Conservation (phyloP, 2,888 invertebrate genomes). For the Volucella inanis region DNA sequence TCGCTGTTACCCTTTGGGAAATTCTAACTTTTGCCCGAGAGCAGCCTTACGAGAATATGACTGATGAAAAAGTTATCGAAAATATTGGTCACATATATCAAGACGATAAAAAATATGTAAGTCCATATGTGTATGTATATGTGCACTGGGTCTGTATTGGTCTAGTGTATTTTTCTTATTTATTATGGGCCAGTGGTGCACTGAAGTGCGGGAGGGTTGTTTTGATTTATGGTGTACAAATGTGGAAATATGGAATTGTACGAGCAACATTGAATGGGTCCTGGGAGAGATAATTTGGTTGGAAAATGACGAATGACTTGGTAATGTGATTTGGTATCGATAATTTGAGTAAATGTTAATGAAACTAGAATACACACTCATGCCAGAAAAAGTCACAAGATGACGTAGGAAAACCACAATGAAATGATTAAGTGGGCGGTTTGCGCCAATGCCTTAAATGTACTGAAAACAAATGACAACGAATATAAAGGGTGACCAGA, state of each 20-base stretch:
- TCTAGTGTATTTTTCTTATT: conserved; percentile 24
- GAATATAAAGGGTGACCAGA: no score
- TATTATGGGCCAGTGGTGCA: conserved; percentile 15
- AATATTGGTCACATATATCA: conserved; percentile 92
- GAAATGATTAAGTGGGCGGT: no score
- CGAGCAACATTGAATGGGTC: conserved; percentile 36
- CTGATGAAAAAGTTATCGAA: conserved; percentile 92
- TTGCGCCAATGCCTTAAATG: no score
- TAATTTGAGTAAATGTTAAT: conserved; percentile 31
- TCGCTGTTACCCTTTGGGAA: conserved; percentile 94
- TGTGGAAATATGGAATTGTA: conserved; percentile 36
- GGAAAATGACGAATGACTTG: conserved; percentile 34
- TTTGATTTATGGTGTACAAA: conserved; percentile 66
- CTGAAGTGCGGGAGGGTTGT: conserved; percentile 33
- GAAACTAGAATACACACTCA: no score
- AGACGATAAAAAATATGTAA: conserved; percentile 88
- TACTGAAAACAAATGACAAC: no score
- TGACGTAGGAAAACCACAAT: no score
- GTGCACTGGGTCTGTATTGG: conserved; percentile 2
- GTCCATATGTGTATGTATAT: conserved; percentile 76
- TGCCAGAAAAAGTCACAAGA: no score
- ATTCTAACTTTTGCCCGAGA: conserved; percentile 92
- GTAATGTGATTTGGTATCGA: conserved; percentile 22
- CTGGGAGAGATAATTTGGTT: conserved; percentile 45
- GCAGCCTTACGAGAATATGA: conserved; percentile 91